Evolutionary conservation across 2,888 invertebrate species (phyloP).

Genomic region (Odiellus spinosus): DNA sequence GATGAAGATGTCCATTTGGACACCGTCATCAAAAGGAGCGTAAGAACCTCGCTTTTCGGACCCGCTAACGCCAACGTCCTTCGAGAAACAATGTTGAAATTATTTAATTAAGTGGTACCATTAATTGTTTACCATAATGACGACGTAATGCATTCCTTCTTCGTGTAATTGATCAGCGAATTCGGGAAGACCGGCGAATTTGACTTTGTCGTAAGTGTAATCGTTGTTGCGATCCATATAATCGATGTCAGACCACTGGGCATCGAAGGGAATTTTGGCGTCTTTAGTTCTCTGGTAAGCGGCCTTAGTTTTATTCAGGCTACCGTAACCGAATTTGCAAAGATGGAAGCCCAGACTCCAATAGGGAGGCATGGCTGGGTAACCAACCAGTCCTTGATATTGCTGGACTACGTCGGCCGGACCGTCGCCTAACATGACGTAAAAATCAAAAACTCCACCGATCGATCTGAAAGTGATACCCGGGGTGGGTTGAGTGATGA

Average conservation of each 20-base stretch:
- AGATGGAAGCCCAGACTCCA: conserved; percentile 80
- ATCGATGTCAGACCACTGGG: conserved; percentile 72
- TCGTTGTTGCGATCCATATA: conserved; percentile 63
- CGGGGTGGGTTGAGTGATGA: conserved; percentile 60
- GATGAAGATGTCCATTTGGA: conserved; percentile 55
- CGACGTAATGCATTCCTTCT: conserved; percentile 56
- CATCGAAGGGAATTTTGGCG: conserved; percentile 61
- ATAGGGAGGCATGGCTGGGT: conserved; percentile 66
- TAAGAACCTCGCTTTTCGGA: conserved; percentile 49
- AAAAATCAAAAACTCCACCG: conserved; percentile 66
- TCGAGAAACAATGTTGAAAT: too few species aligned
- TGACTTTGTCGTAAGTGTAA: conserved; percentile 52
- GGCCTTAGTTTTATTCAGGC: conserved; percentile 44
- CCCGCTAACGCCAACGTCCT: conserved; percentile 55
- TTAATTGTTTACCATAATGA: conserved; percentile 46
- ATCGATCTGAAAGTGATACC: conserved; percentile 64
- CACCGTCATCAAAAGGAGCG: conserved; percentile 56
- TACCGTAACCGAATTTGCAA: conserved; percentile 47
- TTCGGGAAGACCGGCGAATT: conserved; percentile 46
- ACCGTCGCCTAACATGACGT: conserved; percentile 56
- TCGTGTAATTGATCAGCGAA: conserved; percentile 50
- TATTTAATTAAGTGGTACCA: too few species aligned
- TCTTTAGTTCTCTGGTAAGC: conserved; percentile 51
- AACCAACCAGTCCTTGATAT: conserved; percentile 53
- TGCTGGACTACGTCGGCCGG: conserved; percentile 36